Conservation (phyloP, 1,140 invertebrate species). For the Hylaeus volcanicus region DNA sequence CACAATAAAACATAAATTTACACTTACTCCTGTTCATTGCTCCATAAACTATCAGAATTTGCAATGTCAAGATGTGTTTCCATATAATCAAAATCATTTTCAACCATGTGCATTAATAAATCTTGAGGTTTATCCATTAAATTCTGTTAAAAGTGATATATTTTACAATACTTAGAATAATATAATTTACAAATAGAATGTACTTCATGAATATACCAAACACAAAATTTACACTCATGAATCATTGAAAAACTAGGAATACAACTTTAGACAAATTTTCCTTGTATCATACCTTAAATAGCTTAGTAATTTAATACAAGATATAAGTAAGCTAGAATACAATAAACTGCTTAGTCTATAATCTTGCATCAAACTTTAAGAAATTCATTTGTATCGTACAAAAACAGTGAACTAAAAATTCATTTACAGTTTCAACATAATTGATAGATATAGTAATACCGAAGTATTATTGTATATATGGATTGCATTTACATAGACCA, state of each 20-base stretch:
- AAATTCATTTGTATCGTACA: too few relatives aligned
- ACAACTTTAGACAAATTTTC: neutral
- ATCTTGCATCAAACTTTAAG: too few relatives aligned
- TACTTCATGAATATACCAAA: neutral
- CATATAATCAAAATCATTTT: conserved; percentile 71
- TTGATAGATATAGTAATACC: too few relatives aligned
- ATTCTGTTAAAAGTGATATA: conserved; percentile 56
- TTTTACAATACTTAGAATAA: conserved; percentile 1
- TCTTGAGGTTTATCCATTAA: conserved; percentile 64
- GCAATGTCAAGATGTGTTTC: conserved; percentile 59
- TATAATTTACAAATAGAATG: neutral
- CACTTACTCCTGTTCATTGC: conserved; percentile 68
- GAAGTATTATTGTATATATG: too few relatives aligned
- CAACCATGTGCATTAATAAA: conserved; percentile 64
- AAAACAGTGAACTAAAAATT: too few relatives aligned
- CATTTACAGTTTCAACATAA: too few relatives aligned
- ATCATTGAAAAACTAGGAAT: neutral
- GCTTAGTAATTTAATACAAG: too few relatives aligned
- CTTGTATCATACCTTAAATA: neutral
- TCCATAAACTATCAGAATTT: conserved; percentile 64
- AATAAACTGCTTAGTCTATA: too few relatives aligned
- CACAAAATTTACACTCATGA: neutral
- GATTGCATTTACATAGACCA: too few relatives aligned
- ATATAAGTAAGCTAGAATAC: too few relatives aligned
- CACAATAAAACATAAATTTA: neutral